Base-by-base conservation (phyloP, 2,797 vertebrate genomes). In the Cetoscarus ocellatus region DNA sequence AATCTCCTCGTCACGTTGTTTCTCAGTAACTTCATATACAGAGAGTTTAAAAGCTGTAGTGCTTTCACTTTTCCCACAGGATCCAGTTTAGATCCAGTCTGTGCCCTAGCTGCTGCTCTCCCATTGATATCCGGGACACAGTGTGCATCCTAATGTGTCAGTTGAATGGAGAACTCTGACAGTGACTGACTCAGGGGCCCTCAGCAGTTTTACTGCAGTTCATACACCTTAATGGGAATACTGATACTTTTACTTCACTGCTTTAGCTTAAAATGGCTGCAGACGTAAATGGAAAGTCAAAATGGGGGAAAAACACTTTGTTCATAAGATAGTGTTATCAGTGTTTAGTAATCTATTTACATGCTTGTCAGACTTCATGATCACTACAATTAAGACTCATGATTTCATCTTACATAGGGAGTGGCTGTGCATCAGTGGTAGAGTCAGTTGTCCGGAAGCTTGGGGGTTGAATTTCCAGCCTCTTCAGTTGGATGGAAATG, bases 101-200 rank as follows among this genome's bases (percentile, higher is more conserved):
- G 19, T 42, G 11, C 64, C 57, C 57, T 59, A 9, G 56, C 65
- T 68, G 49, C 74, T 62, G 5, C 62, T 74, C 54, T 42, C 17
- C 19, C 70, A 69, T 69, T 60, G 61, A 73, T 63, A 80, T 79
- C 47, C 62, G 35, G 76, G 75, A 85, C 86, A 76, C 76, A 40
- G 40, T 40, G 44, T 73, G 85, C 69, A 87, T 86, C 83, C 43
- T 79, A 84, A 90, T 88, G 77, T 72, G 35, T 61, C 64, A 35
- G 5, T 49, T 83, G 73, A 90, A 85, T 80, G 57, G 72, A 73
- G 60, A 65, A 50, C 54, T 17, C 61, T 66, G 66, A 62, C 70
- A 61, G 75, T 55, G 58, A 73, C 39, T 67, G 66, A 64, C 63
- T 45, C 17, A 2, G 50, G 52, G 50, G 42, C 61, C 67, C 67